Conservation (phyloP, 2,888 invertebrate species). For the Encarsia formosa region DNA sequence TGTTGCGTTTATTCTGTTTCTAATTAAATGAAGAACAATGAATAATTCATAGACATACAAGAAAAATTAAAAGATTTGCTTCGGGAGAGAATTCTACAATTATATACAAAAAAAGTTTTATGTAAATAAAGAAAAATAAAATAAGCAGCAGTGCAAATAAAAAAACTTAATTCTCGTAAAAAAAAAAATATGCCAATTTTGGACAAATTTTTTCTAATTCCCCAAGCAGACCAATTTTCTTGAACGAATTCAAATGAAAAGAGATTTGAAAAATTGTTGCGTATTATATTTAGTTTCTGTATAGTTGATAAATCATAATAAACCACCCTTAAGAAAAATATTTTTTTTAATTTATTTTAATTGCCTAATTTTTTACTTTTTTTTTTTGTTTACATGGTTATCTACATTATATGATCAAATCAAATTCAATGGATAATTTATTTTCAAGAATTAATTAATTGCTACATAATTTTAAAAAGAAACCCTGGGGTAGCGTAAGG, state of each 20-base stretch:
- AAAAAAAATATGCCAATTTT: slow-evolving; percentile 22
- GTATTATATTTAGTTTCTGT: slow-evolving; percentile 44
- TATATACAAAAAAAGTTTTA: slow-evolving; percentile 25
- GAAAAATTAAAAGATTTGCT: slow-evolving; percentile 23
- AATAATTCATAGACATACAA: slow-evolving; percentile 15
- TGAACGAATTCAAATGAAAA: slow-evolving; percentile 24
- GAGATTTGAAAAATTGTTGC: slow-evolving; percentile 42
- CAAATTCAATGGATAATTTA: slow-evolving; percentile 2
- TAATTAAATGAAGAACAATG: slow-evolving; percentile 20
- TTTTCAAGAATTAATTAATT: not conserved
- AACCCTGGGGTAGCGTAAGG: too few relatives aligned
- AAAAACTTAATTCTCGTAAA: slow-evolving; percentile 25
- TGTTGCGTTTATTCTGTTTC: slow-evolving; percentile 25
- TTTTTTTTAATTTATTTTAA: slow-evolving; percentile 8
- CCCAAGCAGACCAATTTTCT: slow-evolving; percentile 19
- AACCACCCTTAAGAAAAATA: slow-evolving; percentile 26
- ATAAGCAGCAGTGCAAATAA: slow-evolving; percentile 20
- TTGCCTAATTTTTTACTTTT: not conserved
- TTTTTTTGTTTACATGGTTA: not conserved
- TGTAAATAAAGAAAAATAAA: slow-evolving; percentile 23
- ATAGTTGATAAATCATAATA: slow-evolving; percentile 42
- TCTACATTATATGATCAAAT: too few relatives aligned
- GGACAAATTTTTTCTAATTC: slow-evolving; percentile 29
- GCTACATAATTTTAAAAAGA: too few relatives aligned
- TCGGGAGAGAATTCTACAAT: slow-evolving; percentile 11